phyloP scores from a whole-genome alignment of 64 coral and sea anemone species.

The Hydrozoanthus tunicans region DNA sequence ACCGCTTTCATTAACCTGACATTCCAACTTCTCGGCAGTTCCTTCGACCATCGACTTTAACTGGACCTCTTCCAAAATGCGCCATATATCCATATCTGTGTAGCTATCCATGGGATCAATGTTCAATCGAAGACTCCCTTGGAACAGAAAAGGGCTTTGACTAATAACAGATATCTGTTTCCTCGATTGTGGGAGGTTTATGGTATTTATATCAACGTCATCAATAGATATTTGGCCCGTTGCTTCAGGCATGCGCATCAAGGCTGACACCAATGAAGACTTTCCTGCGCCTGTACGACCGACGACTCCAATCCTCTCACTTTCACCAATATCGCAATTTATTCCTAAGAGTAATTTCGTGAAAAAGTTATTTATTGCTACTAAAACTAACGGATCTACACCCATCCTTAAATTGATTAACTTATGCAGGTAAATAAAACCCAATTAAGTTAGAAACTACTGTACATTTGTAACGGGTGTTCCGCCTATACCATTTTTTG shows the following conservation, averaged over 20 bases:
- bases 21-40: slow-evolving; percentile 16
- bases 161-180: slow-evolving; percentile 45
- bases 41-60: slow-evolving; percentile 40
- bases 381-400: too few relatives aligned
- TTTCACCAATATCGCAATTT: slow-evolving; percentile 40
- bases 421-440: too few relatives aligned
- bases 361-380: too few relatives aligned
- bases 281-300: slow-evolving; percentile 68
- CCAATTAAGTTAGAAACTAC: too few relatives aligned
- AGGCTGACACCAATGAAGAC: slow-evolving; percentile 50
- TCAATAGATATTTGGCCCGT: slow-evolving; percentile 51
- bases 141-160: slow-evolving; percentile 65
- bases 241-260: slow-evolving; percentile 67
- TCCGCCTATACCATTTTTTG: too few relatives aligned
- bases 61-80: slow-evolving; percentile 53
- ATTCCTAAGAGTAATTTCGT: background rate
- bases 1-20: slow-evolving; percentile 49
- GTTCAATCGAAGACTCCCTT: slow-evolving; percentile 53
- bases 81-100: slow-evolving; percentile 59
- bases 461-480: too few relatives aligned
- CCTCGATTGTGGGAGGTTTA: slow-evolving; percentile 56
- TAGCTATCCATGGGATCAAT: slow-evolving; percentile 49
- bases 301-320: slow-evolving; percentile 65
- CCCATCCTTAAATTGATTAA: too few relatives aligned
- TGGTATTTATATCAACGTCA: slow-evolving; percentile 20